Evolutionary conservation across 1,140 invertebrate genomes (phyloP).

Genomic region (Drosophila murphyi): DNA sequence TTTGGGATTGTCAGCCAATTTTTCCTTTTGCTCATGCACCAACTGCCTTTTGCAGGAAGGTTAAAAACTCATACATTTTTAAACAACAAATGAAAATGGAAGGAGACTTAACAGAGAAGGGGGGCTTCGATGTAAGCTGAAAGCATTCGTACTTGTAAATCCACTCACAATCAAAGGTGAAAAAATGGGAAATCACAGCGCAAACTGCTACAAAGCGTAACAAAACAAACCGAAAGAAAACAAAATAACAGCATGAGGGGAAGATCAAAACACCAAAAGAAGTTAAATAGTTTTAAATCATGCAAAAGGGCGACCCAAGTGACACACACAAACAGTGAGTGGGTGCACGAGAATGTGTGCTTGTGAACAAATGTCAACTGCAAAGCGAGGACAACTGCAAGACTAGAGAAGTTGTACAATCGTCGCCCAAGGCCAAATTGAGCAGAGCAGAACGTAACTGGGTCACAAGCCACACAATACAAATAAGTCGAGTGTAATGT

Average conservation of each 20-base stretch:
- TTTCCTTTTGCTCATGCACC: constrained; percentile 9
- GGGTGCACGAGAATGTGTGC: constrained; percentile 16
- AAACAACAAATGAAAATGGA: constrained; percentile 10
- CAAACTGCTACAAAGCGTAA: constrained; percentile 41
- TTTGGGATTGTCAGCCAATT: constrained; percentile 33
- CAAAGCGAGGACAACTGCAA: constrained; percentile 46
- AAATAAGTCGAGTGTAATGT: constrained; percentile 27
- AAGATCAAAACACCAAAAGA: constrained; percentile 28
- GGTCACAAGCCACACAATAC: constrained; percentile 36
- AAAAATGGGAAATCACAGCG: constrained; percentile 50
- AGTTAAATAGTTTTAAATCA: constrained; percentile 56
- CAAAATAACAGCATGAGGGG: background rate
- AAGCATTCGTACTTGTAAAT: constrained; percentile 37
- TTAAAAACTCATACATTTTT: constrained; percentile 55
- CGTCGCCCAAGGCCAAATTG: constrained; percentile 42
- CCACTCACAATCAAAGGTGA: constrained; percentile 49
- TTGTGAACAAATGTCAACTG: constrained; percentile 59
- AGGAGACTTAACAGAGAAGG: background rate
- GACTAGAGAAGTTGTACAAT: constrained; percentile 32
- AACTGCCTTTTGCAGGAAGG: constrained; percentile 40
- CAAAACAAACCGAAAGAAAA: constrained; percentile 31
- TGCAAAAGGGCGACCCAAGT: constrained; percentile 40
- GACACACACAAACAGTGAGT: constrained; percentile 14
- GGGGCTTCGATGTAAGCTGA: background rate
- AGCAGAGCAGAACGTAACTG: constrained; percentile 33